These are phyloP conservation scores for Trachythela sp. DNA, from an alignment of 64 coral and sea anemone genomes.

Conservation along the genomic window DNA sequence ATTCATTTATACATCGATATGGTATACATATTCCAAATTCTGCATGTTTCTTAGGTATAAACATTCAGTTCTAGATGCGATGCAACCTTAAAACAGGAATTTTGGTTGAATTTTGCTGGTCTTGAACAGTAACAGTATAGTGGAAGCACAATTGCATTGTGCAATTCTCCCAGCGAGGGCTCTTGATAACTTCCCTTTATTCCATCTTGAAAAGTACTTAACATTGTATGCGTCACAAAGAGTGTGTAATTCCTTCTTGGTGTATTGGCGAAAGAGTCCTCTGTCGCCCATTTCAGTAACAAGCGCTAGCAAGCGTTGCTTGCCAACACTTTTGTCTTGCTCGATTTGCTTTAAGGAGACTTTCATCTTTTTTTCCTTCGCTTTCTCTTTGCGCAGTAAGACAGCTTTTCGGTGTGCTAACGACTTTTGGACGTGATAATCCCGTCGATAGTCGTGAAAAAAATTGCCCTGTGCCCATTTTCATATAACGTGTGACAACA, in stretches of 20 bases:
- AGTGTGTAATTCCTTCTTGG: neutral
- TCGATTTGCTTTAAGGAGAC: neutral
- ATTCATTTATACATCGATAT: too few species aligned
- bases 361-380: constrained; percentile 14
- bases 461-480: neutral
- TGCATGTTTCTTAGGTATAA: too few species aligned
- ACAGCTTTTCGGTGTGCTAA: constrained; percentile 22
- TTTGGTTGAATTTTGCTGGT: neutral
- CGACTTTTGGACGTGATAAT: neutral
- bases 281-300: neutral
- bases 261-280: neutral
- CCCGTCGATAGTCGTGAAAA: neutral
- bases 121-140: neutral
- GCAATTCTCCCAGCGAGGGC: neutral
- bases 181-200: neutral
- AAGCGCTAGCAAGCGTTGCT: neutral
- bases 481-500: neutral
- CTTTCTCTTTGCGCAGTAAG: constrained; percentile 14
- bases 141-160: neutral
- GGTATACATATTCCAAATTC: too few species aligned
- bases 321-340: neutral
- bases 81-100: neutral
- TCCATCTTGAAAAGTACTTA: neutral
- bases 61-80: neutral
- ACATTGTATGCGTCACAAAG: neutral